phyloP scores from a whole-genome alignment of 2,113 vertebrate genomes.

The Mustela lutreola region DNA sequence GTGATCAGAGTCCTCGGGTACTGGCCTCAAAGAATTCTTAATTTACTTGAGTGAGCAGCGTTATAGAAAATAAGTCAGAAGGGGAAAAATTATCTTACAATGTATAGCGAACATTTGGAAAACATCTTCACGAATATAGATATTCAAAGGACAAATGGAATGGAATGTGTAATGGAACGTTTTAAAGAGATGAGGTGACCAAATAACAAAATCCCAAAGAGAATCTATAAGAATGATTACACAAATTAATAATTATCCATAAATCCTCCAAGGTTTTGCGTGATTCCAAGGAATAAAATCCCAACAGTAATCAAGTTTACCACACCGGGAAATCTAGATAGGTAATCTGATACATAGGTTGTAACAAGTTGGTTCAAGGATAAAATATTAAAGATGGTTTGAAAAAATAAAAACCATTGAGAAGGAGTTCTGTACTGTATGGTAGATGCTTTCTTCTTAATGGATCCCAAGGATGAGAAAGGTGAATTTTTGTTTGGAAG shows the following conservation, averaged over 20 bases:
- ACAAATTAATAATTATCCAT: background rate
- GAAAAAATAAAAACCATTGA: background rate
- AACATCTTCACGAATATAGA: conserved; percentile 5
- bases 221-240: conserved; percentile 9
- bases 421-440: background rate
- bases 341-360: background rate
- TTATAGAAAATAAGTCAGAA: background rate
- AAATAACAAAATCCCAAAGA: conserved; percentile 47
- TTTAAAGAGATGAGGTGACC: conserved; percentile 43
- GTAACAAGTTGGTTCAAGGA: background rate
- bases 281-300: conserved; percentile 38
- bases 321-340: background rate
- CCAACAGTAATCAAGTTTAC: background rate
- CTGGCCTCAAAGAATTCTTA: background rate
- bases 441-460: background rate
- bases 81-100: background rate
- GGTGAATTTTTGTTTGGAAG: conserved; percentile 31
- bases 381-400: conserved; percentile 22
- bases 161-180: background rate
- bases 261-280: background rate
- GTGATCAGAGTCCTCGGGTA: background rate
- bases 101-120: background rate
- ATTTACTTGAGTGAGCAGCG: background rate
- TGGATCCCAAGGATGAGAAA: conserved; percentile 13
- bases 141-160: background rate